Conservation (phyloP, 2,113 vertebrate genomes). For the Sclerurus mexicanus region DNA sequence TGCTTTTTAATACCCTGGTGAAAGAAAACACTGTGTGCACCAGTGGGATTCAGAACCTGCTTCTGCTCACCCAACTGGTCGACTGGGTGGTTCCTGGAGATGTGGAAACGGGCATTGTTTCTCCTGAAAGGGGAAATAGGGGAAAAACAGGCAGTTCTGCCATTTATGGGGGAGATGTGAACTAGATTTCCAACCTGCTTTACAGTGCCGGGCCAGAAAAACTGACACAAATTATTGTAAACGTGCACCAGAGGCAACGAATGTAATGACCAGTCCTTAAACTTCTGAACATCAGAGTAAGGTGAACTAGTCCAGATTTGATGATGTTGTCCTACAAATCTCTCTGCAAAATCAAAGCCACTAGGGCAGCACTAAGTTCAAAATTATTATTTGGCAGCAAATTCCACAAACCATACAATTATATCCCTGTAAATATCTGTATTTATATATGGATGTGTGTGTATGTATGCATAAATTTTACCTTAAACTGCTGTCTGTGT, state of each 20-base stretch:
- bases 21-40: constrained; percentile 46
- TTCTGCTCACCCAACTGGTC: not conserved
- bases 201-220: not conserved
- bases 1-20: constrained; percentile 55
- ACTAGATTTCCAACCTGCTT: not conserved
- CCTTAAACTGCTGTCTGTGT: not conserved
- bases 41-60: constrained; percentile 13
- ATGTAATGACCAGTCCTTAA: not conserved
- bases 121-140: not conserved
- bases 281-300: not conserved
- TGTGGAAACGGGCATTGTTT: not conserved
- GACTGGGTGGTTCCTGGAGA: not conserved
- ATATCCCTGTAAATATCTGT: not conserved
- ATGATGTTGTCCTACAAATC: not conserved
- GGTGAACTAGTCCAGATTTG: not conserved
- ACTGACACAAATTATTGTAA: not conserved
- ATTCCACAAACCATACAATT: not conserved
- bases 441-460: rapidly evolving
- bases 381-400: not conserved
- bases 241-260: not conserved
- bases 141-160: not conserved
- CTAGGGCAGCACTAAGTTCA: not conserved
- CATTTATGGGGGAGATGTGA: not conserved
- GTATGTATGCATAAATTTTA: not conserved
- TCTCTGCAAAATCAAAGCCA: not conserved